Evolutionary conservation across 1,140 invertebrate species (phyloP).

Genomic region (Pseudomyrmex cubaensis): DNA sequence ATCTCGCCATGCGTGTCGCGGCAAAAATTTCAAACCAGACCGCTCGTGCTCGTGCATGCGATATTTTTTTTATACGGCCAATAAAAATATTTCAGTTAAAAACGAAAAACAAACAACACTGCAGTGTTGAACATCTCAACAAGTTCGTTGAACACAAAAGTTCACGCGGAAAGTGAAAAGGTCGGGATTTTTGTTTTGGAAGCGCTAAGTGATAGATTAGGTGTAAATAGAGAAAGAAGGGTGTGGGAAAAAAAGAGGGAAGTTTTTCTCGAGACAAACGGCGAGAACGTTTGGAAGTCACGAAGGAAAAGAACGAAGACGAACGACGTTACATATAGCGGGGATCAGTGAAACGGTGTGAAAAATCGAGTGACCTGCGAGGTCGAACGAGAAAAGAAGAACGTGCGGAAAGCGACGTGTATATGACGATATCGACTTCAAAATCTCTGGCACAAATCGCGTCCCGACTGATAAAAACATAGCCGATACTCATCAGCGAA

Average conservation of each 20-base stretch:
- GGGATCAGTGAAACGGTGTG: constrained; percentile 47
- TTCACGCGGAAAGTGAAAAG: constrained; percentile 33
- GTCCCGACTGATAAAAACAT: neutral
- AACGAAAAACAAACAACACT: neutral
- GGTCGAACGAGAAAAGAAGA: constrained; percentile 21
- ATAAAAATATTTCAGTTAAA: neutral
- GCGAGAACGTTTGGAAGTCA: constrained; percentile 41
- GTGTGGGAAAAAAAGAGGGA: neutral
- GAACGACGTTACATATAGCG: constrained; percentile 41
- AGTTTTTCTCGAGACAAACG: constrained; percentile 21
- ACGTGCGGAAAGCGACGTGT: neutral
- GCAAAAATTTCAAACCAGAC: too few relatives aligned
- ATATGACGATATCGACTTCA: constrained; percentile 6
- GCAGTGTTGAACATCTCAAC: neutral
- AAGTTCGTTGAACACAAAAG: neutral
- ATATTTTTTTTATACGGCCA: too few relatives aligned
- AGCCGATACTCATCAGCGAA: neutral
- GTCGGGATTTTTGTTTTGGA: constrained; percentile 11
- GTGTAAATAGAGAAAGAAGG: constrained; percentile 26
- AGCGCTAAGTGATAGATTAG: constrained; percentile 54
- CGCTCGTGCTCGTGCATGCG: too few relatives aligned
- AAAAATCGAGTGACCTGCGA: constrained; percentile 53
- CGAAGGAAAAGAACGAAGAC: constrained; percentile 42
- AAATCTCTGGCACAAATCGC: constrained; percentile 25
- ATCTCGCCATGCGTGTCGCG: too few relatives aligned